Conservation (phyloP, 2,797 vertebrate genomes). For the Trematomus bernacchii region DNA sequence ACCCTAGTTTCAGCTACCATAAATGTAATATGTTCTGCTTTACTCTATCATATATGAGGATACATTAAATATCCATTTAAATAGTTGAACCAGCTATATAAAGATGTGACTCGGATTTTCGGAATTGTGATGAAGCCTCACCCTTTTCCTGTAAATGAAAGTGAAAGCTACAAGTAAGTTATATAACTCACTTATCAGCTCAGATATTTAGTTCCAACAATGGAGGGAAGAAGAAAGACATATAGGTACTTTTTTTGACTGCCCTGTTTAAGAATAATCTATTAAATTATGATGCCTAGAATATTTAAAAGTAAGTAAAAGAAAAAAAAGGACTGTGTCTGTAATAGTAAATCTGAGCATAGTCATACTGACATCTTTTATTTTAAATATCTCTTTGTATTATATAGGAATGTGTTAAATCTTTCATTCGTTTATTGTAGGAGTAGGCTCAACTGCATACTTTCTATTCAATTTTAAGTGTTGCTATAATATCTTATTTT, state of each 20-base stretch:
- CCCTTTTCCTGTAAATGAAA: constrained; percentile 30
- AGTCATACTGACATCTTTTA: background rate
- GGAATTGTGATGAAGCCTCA: background rate
- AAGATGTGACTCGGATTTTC: background rate
- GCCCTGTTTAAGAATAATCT: background rate
- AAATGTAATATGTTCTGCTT: background rate
- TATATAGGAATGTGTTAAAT: fast-evolving
- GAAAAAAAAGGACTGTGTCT: background rate
- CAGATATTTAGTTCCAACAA: background rate
- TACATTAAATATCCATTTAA: background rate
- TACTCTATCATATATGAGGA: background rate
- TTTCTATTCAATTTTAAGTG: background rate
- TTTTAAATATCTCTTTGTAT: background rate
- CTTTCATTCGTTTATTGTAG: background rate
- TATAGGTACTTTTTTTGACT: constrained; percentile 4
- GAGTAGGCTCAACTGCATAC: fast-evolving
- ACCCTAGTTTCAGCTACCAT: background rate
- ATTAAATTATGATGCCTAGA: background rate
- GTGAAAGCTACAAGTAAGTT: constrained; percentile 4
- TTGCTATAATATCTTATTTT: background rate
- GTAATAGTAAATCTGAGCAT: background rate
- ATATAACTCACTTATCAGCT: background rate
- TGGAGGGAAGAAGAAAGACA: background rate
- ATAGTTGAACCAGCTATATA: background rate
- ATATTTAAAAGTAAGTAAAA: fast-evolving